Conservation (phyloP, 2,888 invertebrate species). For the Mylabris sibirica region DNA sequence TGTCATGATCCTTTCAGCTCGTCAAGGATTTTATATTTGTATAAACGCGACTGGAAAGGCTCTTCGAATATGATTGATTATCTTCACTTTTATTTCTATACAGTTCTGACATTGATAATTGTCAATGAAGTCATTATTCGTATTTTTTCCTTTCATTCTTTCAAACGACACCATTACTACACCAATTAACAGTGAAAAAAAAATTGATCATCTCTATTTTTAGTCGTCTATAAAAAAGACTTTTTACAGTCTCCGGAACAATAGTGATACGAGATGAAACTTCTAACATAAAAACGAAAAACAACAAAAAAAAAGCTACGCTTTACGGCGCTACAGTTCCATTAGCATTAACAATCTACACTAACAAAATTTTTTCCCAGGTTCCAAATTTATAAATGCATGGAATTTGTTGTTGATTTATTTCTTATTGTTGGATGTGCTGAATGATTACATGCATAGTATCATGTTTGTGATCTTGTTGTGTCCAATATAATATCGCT, state of each 20-base stretch:
- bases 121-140: constrained; percentile 18
- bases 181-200: constrained; percentile 12
- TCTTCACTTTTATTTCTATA: constrained; percentile 25
- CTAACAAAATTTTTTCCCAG: background rate
- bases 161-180: constrained; percentile 15
- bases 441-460: constrained; percentile 2
- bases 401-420: background rate
- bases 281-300: background rate
- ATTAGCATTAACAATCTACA: background rate
- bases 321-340: background rate
- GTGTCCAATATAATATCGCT: constrained; percentile 1
- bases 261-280: constrained; percentile 22
- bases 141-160: constrained; percentile 2
- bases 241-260: constrained; percentile 12
- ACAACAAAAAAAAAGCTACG: background rate
- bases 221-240: background rate
- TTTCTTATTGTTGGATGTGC: background rate
- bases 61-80: constrained; percentile 32
- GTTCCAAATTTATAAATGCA: background rate
- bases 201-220: constrained; percentile 15
- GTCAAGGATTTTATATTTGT: constrained; percentile 35
- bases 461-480: constrained; percentile 13
- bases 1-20: constrained; percentile 39
- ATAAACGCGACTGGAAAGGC: constrained; percentile 27
- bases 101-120: constrained; percentile 33